A percentile compares a stretch with the other conserved stretches of the same genome.
Conservation (phyloP, 2,888 invertebrate species). For the Zaprionus obscuricornis region DNA sequence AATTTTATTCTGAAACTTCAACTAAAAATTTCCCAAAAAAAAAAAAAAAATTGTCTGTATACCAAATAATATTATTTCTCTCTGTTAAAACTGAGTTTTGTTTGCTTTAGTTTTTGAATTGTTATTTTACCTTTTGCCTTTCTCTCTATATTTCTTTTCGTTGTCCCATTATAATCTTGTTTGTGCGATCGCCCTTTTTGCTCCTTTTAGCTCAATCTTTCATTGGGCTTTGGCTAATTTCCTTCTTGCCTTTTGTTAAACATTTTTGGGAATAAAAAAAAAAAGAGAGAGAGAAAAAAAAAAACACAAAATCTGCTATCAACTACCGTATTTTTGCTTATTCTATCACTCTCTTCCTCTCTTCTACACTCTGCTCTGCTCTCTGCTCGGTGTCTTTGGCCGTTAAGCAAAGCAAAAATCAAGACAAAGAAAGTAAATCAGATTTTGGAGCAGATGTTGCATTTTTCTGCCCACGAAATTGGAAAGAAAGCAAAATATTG, state of each 20-base stretch:
- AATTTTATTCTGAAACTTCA: no score
- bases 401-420: slow-evolving; percentile 27
- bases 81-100: slow-evolving; percentile 20
- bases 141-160: slow-evolving; percentile 7
- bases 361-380: slow-evolving; percentile 1
- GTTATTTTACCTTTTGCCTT: slow-evolving; percentile 27
- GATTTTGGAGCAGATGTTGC: slow-evolving; percentile 72
- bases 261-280: slow-evolving; percentile 27
- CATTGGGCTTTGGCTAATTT: slow-evolving; percentile 71
- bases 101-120: neutral
- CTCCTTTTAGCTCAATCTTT: slow-evolving; percentile 34
- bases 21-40: no score
- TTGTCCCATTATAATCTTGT: slow-evolving; percentile 62
- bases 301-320: slow-evolving; percentile 31
- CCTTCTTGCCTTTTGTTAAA: slow-evolving; percentile 62
- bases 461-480: slow-evolving; percentile 24
- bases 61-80: no score
- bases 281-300: neutral
- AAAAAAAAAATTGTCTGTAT: no score
- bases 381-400: slow-evolving; percentile 35
- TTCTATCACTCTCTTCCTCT: slow-evolving; percentile 16
- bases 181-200: slow-evolving; percentile 72
- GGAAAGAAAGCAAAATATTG: slow-evolving; percentile 1
- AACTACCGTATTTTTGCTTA: slow-evolving; percentile 47
- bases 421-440: slow-evolving; percentile 74